Conservation (phyloP, 2,797 vertebrate species). For the Semotilus atromaculatus region DNA sequence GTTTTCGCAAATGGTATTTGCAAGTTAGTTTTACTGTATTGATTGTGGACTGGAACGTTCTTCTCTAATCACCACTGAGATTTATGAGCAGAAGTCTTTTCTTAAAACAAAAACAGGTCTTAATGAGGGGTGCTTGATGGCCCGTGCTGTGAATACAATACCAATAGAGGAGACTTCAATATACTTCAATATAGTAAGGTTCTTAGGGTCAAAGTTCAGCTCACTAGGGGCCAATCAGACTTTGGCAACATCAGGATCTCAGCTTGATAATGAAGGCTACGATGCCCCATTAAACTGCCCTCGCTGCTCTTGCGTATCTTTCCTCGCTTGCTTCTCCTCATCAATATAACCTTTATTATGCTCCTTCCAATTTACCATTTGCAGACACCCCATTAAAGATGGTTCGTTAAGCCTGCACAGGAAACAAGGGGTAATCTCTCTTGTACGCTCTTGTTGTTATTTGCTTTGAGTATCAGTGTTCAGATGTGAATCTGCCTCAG, state of each 20-base stretch:
- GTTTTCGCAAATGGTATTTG: background rate
- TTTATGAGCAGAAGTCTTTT: constrained; percentile 27
- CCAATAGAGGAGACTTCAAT: constrained; percentile 32
- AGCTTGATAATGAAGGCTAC: constrained; percentile 35
- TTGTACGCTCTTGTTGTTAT: background rate
- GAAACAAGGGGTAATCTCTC: constrained; percentile 38
- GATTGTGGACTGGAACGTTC: constrained; percentile 37
- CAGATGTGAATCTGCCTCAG: constrained; percentile 30
- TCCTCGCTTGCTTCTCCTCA: constrained; percentile 14
- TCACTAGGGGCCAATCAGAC: constrained; percentile 29
- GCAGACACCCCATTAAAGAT: constrained; percentile 18
- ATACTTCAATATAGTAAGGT: constrained; percentile 23
- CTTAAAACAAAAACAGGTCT: constrained; percentile 13
- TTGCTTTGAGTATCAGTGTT: constrained; percentile 26
- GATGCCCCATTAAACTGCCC: constrained; percentile 19
- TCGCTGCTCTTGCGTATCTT: background rate
- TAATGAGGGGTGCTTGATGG: constrained; percentile 37
- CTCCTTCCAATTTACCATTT: constrained; percentile 23
- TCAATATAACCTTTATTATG: constrained; percentile 41
- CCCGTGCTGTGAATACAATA: constrained; percentile 20
- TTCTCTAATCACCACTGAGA: constrained; percentile 35
- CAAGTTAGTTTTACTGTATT: constrained; percentile 31
- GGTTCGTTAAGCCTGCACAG: background rate
- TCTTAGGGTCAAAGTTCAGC: constrained; percentile 37
- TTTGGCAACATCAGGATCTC: background rate